These are phyloP conservation scores for Camponotus fellah DNA, from an alignment of 2,888 invertebrate species.

Conservation along the genomic window DNA sequence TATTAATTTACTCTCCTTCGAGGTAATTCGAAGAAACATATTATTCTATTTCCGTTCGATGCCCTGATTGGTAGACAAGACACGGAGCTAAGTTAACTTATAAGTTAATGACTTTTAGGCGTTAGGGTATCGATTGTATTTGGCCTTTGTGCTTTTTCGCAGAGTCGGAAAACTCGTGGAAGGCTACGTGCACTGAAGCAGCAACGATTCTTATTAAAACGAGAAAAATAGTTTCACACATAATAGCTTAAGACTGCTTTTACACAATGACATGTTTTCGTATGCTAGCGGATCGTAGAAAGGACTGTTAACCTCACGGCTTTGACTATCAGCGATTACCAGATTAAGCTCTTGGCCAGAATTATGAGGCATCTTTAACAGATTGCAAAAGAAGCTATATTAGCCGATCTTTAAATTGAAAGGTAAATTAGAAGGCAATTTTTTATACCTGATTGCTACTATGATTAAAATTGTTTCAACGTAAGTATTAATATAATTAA, in stretches of 20 bases:
- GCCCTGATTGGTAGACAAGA: conserved; percentile 77
- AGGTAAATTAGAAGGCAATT: neutral
- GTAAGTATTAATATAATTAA: neutral
- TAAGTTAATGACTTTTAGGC: conserved; percentile 74
- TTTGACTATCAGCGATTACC: neutral
- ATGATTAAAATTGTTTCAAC: neutral
- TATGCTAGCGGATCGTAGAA: conserved; percentile 52
- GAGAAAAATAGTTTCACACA: conserved; percentile 55
- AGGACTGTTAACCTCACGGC: conserved; percentile 32
- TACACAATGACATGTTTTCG: conserved; percentile 75
- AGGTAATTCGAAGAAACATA: conserved; percentile 11
- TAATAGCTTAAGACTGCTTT: conserved; percentile 78
- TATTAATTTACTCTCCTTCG: conserved; percentile 12
- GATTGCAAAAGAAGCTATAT: neutral
- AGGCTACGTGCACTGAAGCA: conserved; percentile 63
- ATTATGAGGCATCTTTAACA: neutral
- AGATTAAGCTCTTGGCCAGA: neutral
- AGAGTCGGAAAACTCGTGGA: conserved; percentile 45
- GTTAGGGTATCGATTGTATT: conserved; percentile 68
- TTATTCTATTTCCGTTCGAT: conserved; percentile 43
- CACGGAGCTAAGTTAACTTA: conserved; percentile 77
- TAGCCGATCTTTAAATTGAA: neutral
- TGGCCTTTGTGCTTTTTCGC: conserved; percentile 62
- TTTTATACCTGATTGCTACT: neutral
- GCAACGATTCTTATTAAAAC: conserved; percentile 56